Conservation (phyloP, 2,888 invertebrate genomes). For the Diachrysia chrysitis region DNA sequence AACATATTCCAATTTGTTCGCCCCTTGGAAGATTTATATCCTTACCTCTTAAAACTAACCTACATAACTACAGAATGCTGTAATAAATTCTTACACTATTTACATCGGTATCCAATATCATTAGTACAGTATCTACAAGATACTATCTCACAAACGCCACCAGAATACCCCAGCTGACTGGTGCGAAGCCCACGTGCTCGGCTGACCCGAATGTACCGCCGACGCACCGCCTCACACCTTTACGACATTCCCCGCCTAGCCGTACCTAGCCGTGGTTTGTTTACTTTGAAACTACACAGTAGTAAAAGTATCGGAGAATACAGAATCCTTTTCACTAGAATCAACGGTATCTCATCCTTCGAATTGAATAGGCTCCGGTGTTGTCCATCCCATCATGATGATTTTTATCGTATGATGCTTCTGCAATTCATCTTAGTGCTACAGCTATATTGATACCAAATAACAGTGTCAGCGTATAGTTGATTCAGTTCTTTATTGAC, state of each 20-base stretch:
- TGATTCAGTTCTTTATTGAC: too few relatives aligned
- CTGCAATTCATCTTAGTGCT: too few relatives aligned
- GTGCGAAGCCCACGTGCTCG: conserved; percentile 68
- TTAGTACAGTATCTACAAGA: background rate
- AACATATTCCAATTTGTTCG: too few relatives aligned
- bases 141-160: background rate
- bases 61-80: too few relatives aligned
- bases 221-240: conserved; percentile 67
- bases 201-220: conserved; percentile 77
- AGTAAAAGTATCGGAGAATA: background rate
- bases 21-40: too few relatives aligned
- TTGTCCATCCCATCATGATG: too few relatives aligned
- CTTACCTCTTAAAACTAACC: too few relatives aligned
- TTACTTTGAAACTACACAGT: conserved; percentile 31
- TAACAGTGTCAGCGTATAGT: too few relatives aligned
- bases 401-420: too few relatives aligned
- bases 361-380: too few relatives aligned
- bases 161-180: conserved; percentile 53
- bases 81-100: background rate
- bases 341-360: background rate
- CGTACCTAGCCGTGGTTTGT: conserved; percentile 30
- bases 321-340: background rate
- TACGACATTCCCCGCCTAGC: conserved; percentile 58
- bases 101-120: background rate
- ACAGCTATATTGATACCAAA: too few relatives aligned